Percentiles rank a stretch among this genome's conserved stretches.
phyloP scores from a whole-genome alignment of 1,140 invertebrate genomes.

The Aphelinus atriplicis region DNA sequence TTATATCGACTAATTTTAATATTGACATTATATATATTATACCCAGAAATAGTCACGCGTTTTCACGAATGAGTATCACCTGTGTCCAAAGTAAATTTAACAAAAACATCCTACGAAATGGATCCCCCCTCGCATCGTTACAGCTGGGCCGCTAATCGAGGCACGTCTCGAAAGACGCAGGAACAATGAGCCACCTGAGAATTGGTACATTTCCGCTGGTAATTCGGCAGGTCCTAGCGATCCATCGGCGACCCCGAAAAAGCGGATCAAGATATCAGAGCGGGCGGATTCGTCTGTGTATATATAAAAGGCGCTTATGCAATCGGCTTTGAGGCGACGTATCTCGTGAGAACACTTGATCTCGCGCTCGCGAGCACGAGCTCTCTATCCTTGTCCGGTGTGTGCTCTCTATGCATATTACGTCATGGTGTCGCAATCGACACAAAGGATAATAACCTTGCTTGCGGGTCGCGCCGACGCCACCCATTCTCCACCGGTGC shows the following conservation, averaged over 20 bases:
- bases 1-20: too few relatives aligned
- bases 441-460: conserved; percentile 43
- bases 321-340: conserved; percentile 9
- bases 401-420: conserved; percentile 23
- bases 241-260: neutral
- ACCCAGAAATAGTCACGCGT: too few relatives aligned
- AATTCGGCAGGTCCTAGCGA: neutral
- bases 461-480: conserved; percentile 12
- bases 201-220: neutral
- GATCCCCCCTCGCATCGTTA: too few relatives aligned
- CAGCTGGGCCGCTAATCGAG: too few relatives aligned
- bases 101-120: too few relatives aligned
- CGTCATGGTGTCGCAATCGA: conserved; percentile 34
- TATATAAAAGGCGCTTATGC: conserved; percentile 6
- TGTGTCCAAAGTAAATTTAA: too few relatives aligned
- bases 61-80: too few relatives aligned
- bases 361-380: conserved; percentile 4
- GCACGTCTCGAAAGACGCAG: too few relatives aligned
- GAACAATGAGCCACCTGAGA: too few relatives aligned
- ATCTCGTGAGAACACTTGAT: conserved; percentile 40
- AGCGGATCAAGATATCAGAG: conserved; percentile 15
- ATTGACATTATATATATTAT: too few relatives aligned
- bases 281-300: conserved; percentile 8
- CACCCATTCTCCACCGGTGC: neutral
- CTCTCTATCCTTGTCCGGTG: conserved; percentile 31